Evolutionary conservation across 2,797 vertebrate genomes (phyloP), one percentile per base, ranked within the genome.

Genomic region (Nannoperca australis): DNA sequence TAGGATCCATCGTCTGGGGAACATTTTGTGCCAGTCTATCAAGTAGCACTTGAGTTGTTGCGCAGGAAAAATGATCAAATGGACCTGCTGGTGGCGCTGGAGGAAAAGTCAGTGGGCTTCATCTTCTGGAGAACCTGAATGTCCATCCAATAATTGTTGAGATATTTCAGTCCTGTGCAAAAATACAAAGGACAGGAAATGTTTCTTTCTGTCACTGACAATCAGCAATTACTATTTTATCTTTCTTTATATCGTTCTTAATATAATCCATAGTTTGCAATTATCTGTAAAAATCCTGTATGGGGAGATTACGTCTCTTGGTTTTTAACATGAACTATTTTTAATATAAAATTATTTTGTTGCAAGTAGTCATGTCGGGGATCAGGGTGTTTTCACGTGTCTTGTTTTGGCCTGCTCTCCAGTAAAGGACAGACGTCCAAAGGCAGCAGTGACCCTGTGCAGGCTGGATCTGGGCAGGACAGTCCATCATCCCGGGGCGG

Each of bases 371-470:
- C 18, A 56, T 22, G 17, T 40, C 2, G 0, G 8, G 17, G 15
- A 47, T 34, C 3, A 17, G 17, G 22, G 30, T 32, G 7, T 27
- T 22, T 60, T 22, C 22, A 8, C 45, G 27, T 18, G 13, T 59
- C 2, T 32, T 38, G 55, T 81, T 13, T 56, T 17, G 2, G 17
- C 20, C 49, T 24, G 5, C 12, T 73, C 40, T 79, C 24, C 74
- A 95, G 94, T 76, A 82, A 92, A 81, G 90, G 63, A 66, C 90
- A 88, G 34, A 34, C 17, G 40, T 59, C 73, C 51, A 72, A 78
- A 74, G 15, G 45, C 4, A 62, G 62, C 70, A 51, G 69, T 22
- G 53, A 61, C 18, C 17, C 47, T 22, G 17, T 22, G n/a, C 74
- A 45, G 11, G 70, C 30, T 9, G 54, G 34, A 14, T 32, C 76